Evolutionary conservation across 2,113 vertebrate species (phyloP).

Genomic region (Polypterus senegalus): DNA sequence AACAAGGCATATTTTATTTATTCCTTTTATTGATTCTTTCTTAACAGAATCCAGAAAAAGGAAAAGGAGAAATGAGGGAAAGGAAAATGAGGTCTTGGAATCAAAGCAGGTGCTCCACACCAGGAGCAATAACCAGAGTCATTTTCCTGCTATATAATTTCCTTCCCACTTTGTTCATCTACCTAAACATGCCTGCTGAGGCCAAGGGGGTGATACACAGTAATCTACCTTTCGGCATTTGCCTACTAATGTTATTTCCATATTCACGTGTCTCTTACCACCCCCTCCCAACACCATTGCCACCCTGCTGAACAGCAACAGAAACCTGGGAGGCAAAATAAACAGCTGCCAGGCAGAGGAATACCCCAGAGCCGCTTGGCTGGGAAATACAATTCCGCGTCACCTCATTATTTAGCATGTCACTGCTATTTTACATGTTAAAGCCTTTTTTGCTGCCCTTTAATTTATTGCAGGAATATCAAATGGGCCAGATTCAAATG

Average conservation of each 20-base stretch:
- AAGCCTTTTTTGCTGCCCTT: conserved; percentile 49
- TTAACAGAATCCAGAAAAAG: neutral
- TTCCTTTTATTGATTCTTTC: too few relatives aligned
- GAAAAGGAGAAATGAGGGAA: conserved; percentile 27
- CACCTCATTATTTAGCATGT: conserved; percentile 72
- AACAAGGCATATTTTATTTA: too few relatives aligned
- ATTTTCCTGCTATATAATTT: conserved; percentile 50
- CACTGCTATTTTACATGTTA: conserved; percentile 70
- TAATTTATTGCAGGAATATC: conserved; percentile 62
- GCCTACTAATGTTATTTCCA: conserved; percentile 62
- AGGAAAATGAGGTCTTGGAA: neutral
- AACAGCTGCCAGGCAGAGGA: conserved; percentile 32
- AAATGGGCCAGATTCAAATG: conserved; percentile 48
- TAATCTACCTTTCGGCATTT: conserved; percentile 60
- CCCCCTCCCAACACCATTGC: conserved; percentile 2
- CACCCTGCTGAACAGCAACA: conserved; percentile 19
- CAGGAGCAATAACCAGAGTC: conserved; percentile 45
- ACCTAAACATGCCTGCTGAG: conserved; percentile 33
- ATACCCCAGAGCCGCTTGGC: conserved; percentile 48
- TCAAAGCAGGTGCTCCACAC: conserved; percentile 36
- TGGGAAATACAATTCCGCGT: conserved; percentile 47
- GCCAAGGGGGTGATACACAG: conserved; percentile 37
- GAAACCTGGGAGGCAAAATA: conserved; percentile 22
- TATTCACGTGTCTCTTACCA: conserved; percentile 33
- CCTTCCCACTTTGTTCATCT: conserved; percentile 36